phyloP scores from a whole-genome alignment of 2,888 invertebrate species.

The Drosophila ezoana region DNA sequence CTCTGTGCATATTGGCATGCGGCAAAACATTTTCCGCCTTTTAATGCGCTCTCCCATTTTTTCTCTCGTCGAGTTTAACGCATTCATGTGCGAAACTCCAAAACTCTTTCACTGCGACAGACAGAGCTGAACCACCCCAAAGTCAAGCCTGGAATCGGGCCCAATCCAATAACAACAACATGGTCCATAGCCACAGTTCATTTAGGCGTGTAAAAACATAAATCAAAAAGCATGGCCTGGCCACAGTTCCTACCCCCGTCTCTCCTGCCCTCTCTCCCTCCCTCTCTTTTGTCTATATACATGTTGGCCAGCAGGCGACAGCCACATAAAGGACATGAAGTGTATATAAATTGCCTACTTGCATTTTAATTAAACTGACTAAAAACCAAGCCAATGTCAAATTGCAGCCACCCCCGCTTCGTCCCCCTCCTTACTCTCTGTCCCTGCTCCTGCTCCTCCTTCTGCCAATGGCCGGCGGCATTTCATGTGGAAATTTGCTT shows the following conservation, averaged over 20 bases:
- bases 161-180: slow-evolving; percentile 21
- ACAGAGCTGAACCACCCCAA: slow-evolving; percentile 18
- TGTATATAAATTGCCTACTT: slow-evolving; percentile 81
- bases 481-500: slow-evolving; percentile 74
- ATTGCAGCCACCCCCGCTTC: slow-evolving; percentile 17
- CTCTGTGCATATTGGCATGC: slow-evolving; percentile 38
- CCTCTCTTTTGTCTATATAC: slow-evolving; percentile 8
- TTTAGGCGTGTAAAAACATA: slow-evolving; percentile 78
- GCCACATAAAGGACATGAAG: slow-evolving; percentile 64
- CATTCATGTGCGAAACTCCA: slow-evolving; percentile 68
- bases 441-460: slow-evolving; percentile 1
- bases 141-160: not conserved
- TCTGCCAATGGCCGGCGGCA: slow-evolving; percentile 42
- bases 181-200: slow-evolving; percentile 62
- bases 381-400: slow-evolving; percentile 75
- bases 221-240: slow-evolving; percentile 70
- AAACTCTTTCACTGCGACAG: slow-evolving; percentile 61
- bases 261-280: not conserved
- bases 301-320: slow-evolving; percentile 35
- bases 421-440: not conserved
- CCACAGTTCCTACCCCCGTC: not conserved
- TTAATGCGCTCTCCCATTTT: slow-evolving; percentile 50
- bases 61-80: slow-evolving; percentile 48
- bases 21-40: slow-evolving; percentile 60
- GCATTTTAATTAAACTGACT: slow-evolving; percentile 79